Base-by-base conservation (phyloP, 2,888 invertebrate species). In the Cryptocheilus praepositus region DNA sequence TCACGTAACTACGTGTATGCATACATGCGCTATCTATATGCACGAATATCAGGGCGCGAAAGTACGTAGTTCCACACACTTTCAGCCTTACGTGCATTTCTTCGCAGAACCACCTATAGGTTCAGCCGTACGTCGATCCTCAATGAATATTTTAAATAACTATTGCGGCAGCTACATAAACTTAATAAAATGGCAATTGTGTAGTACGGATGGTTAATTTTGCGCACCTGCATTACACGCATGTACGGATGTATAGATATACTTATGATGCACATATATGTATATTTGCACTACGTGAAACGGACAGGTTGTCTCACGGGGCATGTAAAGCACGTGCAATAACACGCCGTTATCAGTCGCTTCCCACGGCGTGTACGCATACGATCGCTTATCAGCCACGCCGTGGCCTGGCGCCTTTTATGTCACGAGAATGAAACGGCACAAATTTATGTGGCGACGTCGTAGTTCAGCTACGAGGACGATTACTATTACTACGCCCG, bases 321-420 rank as follows among this genome's bases (percentile, higher is more conserved):
- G 28, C 52, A 55, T 45, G 61, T 45, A 13, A 59, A 67, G 55
- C 64, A 70, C 72, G 63, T 65, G 76, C 65, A 67, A 71, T 69
- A 70, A 61, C 67, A 53, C 46, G 53, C 21, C 25, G 64, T 79
- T 79, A 79, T 79, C 78, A 69, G 45, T 25, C 60, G 21, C 69
- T 69, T 70, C 77, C 67, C 70, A 76, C 73, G 67, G 44, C 63
- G 70, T 54, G 65, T 70, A 67, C 60, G 57, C 63, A 44, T 25
- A 21, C 58, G 70, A 67, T 76, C 59, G 64, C 67, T 79, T 78
- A 78, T 78, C 77, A 58, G 18, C 15, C 36, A 11, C 36, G 36
- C 43, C 71, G 64, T 53, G 49, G 46, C 57, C 59, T 59, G 68
- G 59, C 64, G 79, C 64, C 73, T 78, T 78, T 71, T 66, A 63